phyloP scores from a whole-genome alignment of 2,888 invertebrate genomes.

The Amphipoea oculea region DNA sequence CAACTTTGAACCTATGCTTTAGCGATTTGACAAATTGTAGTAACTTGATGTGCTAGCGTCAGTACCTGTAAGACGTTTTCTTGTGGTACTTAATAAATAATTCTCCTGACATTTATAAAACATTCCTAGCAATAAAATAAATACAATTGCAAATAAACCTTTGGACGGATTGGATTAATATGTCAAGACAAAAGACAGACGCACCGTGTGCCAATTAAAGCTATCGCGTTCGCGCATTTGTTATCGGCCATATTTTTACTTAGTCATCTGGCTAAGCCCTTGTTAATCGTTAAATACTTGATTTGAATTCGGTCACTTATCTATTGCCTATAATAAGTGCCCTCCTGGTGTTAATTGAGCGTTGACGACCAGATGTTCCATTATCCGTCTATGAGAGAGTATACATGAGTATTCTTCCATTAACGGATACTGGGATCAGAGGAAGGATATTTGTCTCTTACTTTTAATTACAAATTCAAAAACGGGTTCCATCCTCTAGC shows the following conservation, averaged over 20 bases:
- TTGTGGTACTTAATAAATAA: neutral
- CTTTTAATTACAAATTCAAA: neutral
- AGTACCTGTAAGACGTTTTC: neutral
- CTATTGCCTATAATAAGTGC: neutral
- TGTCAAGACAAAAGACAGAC: slow-evolving; percentile 23
- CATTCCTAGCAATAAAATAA: neutral
- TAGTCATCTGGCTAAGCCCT: slow-evolving; percentile 38
- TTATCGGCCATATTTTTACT: slow-evolving; percentile 42
- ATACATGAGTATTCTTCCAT: neutral
- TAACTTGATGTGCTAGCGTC: too few species aligned
- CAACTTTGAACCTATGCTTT: too few species aligned
- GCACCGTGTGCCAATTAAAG: neutral
- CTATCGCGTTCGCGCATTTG: slow-evolving; percentile 28
- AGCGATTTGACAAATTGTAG: too few species aligned
- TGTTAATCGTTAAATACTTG: slow-evolving; percentile 29
- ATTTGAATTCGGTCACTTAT: neutral
- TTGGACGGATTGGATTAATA: slow-evolving; percentile 4
- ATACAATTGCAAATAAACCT: slow-evolving; percentile 2
- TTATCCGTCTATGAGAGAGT: neutral
- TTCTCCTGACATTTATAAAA: neutral
- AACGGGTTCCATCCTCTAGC: neutral
- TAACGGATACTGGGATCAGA: slow-evolving; percentile 1
- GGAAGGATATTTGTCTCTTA: neutral
- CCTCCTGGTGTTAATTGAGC: neutral
- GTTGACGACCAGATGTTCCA: neutral